Percentiles rank a stretch among this genome's conserved stretches.
These are phyloP conservation scores for Thalassoma bifasciatum DNA, from an alignment of 2,113 vertebrate genomes.

Conservation along the genomic window DNA sequence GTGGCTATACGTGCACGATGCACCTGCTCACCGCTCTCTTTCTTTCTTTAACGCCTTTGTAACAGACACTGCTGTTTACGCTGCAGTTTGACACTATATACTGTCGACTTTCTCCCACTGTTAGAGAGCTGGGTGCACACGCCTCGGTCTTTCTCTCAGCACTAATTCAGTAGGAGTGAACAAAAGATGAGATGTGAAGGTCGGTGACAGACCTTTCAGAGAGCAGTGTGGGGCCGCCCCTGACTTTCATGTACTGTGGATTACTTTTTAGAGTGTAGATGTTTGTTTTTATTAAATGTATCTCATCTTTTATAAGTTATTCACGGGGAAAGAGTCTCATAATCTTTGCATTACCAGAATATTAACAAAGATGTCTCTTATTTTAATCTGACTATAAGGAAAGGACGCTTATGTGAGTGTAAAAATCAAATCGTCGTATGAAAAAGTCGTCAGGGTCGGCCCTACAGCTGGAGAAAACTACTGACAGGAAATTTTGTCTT, in stretches of 20 bases:
- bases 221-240: conserved; percentile 25
- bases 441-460: conserved; percentile 40
- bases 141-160: not conserved
- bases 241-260: not conserved
- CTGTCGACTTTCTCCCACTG: conserved; percentile 45
- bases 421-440: conserved; percentile 13
- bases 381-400: conserved; percentile 30
- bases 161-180: conserved; percentile 38
- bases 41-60: conserved; percentile 61
- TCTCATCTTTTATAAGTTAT: conserved; percentile 61
- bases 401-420: conserved; percentile 18
- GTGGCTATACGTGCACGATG: conserved; percentile 60
- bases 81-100: conserved; percentile 45
- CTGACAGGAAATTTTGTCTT: conserved; percentile 80
- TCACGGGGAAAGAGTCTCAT: conserved; percentile 33
- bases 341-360: conserved; percentile 19
- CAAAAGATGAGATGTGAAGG: conserved; percentile 21
- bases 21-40: conserved; percentile 50
- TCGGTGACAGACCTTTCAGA: conserved; percentile 10
- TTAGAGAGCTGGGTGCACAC: not conserved
- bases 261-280: conserved; percentile 9
- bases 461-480: conserved; percentile 72
- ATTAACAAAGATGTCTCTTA: conserved; percentile 46
- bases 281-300: conserved; percentile 31
- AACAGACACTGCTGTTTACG: conserved; percentile 60